Conservation (phyloP, 2,797 vertebrate genomes). For the Leontocebus nigricollis region DNA sequence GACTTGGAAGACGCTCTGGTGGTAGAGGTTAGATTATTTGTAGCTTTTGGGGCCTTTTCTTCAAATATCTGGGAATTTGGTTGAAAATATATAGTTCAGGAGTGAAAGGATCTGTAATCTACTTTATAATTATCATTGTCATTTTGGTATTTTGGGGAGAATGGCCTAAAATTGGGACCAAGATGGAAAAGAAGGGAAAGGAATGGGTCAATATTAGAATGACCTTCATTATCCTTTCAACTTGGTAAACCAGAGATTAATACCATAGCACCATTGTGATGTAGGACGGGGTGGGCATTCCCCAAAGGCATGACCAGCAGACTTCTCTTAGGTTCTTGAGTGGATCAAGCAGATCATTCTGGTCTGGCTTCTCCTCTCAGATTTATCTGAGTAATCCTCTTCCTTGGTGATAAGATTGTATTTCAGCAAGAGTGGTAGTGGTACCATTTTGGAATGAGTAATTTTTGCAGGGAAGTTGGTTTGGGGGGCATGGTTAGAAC, state of each 20-base stretch:
- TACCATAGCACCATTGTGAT: neutral
- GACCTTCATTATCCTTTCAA: neutral
- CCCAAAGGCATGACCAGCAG: neutral
- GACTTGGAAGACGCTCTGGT: slow-evolving; percentile 66
- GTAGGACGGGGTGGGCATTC: fast-evolving
- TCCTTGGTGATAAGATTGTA: neutral
- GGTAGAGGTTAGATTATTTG: slow-evolving; percentile 73
- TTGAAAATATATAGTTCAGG: neutral
- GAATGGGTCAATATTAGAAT: neutral
- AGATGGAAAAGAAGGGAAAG: slow-evolving; percentile 33
- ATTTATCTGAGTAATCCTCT: neutral
- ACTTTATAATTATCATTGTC: neutral
- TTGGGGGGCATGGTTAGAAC: neutral
- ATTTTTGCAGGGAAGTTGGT: neutral
- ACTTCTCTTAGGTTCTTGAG: neutral
- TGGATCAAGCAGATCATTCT: neutral
- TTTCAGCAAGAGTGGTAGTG: neutral
- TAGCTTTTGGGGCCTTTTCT: slow-evolving; percentile 34
- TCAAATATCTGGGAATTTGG: neutral
- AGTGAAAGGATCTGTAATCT: neutral
- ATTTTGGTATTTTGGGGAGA: neutral
- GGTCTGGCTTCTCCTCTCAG: neutral
- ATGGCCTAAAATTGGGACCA: neutral
- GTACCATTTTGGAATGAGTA: slow-evolving; percentile 59
- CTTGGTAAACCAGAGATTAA: neutral